Evolutionary conservation across 23 tunicate species (phyloP).

Genomic region (Phallusia fumigata): DNA sequence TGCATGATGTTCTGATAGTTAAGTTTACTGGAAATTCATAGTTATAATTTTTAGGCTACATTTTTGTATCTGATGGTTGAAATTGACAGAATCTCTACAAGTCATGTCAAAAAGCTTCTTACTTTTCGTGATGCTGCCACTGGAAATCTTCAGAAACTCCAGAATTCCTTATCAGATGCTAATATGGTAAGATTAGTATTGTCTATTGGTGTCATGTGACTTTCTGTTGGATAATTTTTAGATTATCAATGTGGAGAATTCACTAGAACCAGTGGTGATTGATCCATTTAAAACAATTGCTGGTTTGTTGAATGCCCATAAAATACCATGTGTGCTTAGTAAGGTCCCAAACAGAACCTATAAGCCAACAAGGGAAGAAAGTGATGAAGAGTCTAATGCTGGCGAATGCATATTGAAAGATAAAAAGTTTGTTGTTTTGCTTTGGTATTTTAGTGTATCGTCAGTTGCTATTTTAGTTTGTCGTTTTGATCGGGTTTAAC

Average conservation of each 20-base stretch:
- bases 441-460: too few relatives aligned
- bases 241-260: slow-evolving; percentile 3
- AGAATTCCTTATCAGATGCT: not conserved
- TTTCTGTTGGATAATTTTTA: not conserved
- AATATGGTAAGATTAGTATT: not conserved
- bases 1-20: not conserved
- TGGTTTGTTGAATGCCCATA: not conserved
- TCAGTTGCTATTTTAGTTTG: too few relatives aligned
- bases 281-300: not conserved
- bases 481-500: too few relatives aligned
- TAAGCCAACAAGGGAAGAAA: not conserved
- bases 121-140: slow-evolving; percentile 19
- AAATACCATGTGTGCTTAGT: not conserved
- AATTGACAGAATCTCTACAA: slow-evolving; percentile 8
- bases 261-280: not conserved
- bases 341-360: not conserved
- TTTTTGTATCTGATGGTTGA: slow-evolving; percentile 17
- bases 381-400: not conserved
- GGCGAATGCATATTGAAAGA: not conserved
- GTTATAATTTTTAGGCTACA: not conserved
- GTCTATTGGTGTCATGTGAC: too few relatives aligned
- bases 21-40: not conserved
- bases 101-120: slow-evolving; percentile 10
- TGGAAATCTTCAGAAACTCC: not conserved
- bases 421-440: not conserved